These are phyloP conservation scores for Odontamblyopus lacepedii DNA, from an alignment of 2,797 vertebrate species.

Conservation along the genomic window DNA sequence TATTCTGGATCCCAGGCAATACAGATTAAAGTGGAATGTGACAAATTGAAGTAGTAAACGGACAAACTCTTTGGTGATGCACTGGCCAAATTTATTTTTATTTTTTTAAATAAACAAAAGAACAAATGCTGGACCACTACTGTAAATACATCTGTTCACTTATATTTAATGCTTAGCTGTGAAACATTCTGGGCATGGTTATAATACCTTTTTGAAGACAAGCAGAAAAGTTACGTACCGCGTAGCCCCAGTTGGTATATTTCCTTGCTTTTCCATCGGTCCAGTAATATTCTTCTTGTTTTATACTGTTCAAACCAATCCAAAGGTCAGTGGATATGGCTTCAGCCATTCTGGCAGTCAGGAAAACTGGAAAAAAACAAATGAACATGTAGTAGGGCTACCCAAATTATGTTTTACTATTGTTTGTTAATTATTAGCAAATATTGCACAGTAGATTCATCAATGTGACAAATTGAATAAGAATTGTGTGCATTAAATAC, in stretches of 20 bases:
- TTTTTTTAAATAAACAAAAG: neutral
- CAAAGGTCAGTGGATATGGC: conserved; percentile 65
- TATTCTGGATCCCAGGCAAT: too few relatives aligned
- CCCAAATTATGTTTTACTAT: neutral
- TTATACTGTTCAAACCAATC: conserved; percentile 87
- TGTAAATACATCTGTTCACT: neutral
- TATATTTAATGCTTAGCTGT: too few relatives aligned
- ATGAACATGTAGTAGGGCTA: neutral
- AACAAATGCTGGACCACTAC: neutral
- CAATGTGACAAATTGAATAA: neutral
- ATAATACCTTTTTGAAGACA: neutral
- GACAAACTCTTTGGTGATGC: neutral
- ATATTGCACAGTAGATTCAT: neutral
- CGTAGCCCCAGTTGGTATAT: conserved; percentile 86
- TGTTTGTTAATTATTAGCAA: neutral
- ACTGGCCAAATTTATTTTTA: neutral
- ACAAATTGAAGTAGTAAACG: neutral
- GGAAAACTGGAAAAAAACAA: conserved; percentile 53
- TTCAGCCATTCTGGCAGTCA: conserved; percentile 44
- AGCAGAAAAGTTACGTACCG: conserved; percentile 39
- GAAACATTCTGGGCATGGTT: neutral
- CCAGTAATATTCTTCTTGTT: conserved; percentile 84
- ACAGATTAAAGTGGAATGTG: neutral
- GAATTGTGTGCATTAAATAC: neutral
- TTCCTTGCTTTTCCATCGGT: conserved; percentile 82